Base-by-base conservation (phyloP, 2,888 invertebrate genomes). In the Thereva unica region DNA sequence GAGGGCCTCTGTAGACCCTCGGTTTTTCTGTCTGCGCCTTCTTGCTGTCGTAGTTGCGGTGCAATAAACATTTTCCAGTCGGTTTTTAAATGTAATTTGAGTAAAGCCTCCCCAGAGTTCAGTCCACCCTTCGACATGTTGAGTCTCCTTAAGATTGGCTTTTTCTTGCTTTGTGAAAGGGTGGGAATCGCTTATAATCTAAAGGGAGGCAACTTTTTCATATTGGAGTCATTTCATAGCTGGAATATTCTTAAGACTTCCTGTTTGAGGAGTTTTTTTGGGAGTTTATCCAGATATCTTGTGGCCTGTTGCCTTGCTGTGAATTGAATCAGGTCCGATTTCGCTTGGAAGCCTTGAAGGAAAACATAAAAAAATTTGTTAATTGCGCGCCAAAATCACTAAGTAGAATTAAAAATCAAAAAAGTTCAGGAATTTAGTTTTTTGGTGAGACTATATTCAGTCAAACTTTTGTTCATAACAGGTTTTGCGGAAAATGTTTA, bases 1-100 rank as follows among this genome's bases (percentile, higher is more conserved):
- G n/a, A 23, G 9, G 4, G 35, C 34, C 4, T 38, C 38, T 55
- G 37, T 9, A 52, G 10, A 23, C 23, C 23, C 52, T 34, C 37
- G 37, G 47, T 9, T 59, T 59, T 47, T 59, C 57, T 59, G 57
- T 4, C 41, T 12, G 38, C 59, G 2, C 23, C 23, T 23, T 23
- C 23, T 23, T 23, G 23, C 23, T 23, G 23, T 23, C 23, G 23
- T 23, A 23, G 23, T 49, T 59, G 59, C 59, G 49, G 59, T 53
- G 50, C 54, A 68, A 68, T 68, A 66, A 66, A 66, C 55, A 67
- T 67, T 68, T 68, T 68, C 66, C 68, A 66, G 64, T 66, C 64
- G 44, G 44, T 68, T 68, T 67, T 68, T 53, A n/a, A 53, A 41
- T 67, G 66, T 67, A 68, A 68, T 64, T 67, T 50, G 67, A 68